These are phyloP conservation scores for Hycleus cichorii DNA, from an alignment of 1,140 invertebrate genomes.

Conservation along the genomic window DNA sequence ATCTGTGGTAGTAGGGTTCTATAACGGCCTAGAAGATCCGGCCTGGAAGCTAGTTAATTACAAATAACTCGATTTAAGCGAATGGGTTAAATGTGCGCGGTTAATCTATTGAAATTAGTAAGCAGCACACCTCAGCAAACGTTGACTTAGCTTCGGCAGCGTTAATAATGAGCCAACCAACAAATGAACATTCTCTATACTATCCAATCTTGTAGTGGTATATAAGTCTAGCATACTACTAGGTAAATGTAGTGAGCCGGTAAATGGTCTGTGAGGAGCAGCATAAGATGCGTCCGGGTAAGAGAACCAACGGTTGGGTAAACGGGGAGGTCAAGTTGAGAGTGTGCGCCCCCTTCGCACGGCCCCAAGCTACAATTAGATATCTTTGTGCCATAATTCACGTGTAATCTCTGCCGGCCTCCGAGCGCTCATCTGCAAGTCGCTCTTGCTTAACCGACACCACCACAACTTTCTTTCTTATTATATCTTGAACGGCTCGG, in stretches of 20 bases:
- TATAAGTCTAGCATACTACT: not conserved
- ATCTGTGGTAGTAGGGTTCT: constrained; percentile 10
- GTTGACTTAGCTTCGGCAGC: constrained; percentile 37
- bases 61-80: constrained; percentile 43
- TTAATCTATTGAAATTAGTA: constrained; percentile 44
- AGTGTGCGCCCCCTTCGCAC: constrained; percentile 22
- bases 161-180: constrained; percentile 35
- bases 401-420: constrained; percentile 40
- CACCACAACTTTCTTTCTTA: too few species aligned
- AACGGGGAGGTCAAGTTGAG: constrained; percentile 10
- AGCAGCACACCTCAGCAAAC: constrained; percentile 39
- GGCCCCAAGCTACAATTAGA: constrained; percentile 41
- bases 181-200: not conserved
- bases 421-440: constrained; percentile 38
- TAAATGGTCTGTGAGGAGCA: constrained; percentile 37
- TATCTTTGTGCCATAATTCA: constrained; percentile 44
- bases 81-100: constrained; percentile 41
- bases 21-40: not conserved
- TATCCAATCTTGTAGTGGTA: too few species aligned
- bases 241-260: constrained; percentile 39
- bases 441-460: constrained; percentile 13
- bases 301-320: not conserved
- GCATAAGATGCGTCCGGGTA: constrained; percentile 14
- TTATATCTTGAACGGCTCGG: too few species aligned
- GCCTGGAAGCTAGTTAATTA: constrained; percentile 39